These are phyloP conservation scores for Kradibia gibbosae DNA, from an alignment of 1,140 invertebrate species.

Conservation along the genomic window DNA sequence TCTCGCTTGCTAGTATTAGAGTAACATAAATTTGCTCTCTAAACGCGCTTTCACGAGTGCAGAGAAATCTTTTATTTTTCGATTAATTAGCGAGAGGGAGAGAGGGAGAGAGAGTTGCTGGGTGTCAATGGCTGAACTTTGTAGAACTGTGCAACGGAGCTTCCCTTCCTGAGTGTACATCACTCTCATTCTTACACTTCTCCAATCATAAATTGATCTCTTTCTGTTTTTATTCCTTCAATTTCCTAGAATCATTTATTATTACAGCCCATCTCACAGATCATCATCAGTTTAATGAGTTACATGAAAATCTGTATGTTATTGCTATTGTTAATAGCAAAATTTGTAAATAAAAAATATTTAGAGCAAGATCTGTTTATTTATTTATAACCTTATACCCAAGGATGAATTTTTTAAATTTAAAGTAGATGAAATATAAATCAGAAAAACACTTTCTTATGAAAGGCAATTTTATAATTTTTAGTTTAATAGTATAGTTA, in stretches of 20 bases:
- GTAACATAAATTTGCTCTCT: neutral
- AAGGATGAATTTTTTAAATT: neutral
- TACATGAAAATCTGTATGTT: neutral
- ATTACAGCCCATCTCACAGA: neutral
- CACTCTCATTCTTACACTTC: neutral
- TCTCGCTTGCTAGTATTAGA: neutral
- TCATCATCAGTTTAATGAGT: neutral
- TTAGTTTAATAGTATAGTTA: too few species aligned
- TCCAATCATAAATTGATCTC: neutral
- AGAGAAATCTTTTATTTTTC: slow-evolving; percentile 32
- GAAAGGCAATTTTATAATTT: too few species aligned
- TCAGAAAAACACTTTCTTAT: too few species aligned
- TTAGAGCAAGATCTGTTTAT: neutral
- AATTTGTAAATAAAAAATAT: slow-evolving; percentile 1
- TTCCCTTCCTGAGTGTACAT: neutral
- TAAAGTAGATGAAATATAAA: too few species aligned
- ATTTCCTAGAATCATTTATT: neutral
- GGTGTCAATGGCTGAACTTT: slow-evolving; percentile 38
- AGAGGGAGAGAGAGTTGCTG: neutral
- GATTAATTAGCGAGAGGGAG: neutral
- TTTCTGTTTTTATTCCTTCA: neutral
- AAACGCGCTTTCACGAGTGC: neutral
- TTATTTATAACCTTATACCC: slow-evolving; percentile 7
- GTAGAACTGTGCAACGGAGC: neutral
- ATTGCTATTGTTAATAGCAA: neutral